Evolutionary conservation across 1,140 invertebrate species (phyloP), one percentile per base, ranked within the genome.

Genomic region (Meloidogyne floridensis): DNA sequence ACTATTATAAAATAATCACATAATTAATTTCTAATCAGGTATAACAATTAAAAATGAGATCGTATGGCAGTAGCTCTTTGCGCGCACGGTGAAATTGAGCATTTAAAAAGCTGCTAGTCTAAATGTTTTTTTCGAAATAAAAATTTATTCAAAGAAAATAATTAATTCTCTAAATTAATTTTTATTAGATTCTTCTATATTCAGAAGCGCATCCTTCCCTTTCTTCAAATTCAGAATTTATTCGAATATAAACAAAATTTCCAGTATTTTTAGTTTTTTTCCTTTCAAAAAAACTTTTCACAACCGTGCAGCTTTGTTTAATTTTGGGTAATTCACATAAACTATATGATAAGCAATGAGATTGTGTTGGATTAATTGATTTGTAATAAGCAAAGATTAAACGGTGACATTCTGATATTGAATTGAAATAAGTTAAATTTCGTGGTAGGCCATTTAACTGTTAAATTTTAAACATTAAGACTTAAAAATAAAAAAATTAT

Each of bases 311-410:
- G 0, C 43, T 42, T 42, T 32, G 9, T 10, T 77, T 72, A 2
- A 51, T 6, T 65, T 56, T 72, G 9, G 80, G 80, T 51, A 81
- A 72, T 15, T n/a, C 75, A 54, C 80, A 81, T 15, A 81, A 77
- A 43, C 59, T 77, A 77, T 81, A 81, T 15, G 80, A 81, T 10
- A 81, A 59, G n/a, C 80, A 81, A 13, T 59, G 32, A 6, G 75
- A 47, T 47, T 71, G 10, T n/a, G 42, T 51, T 5, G 77, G 77
- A 20, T 70, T 71, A 43, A 53, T 69, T 54, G 43, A 18, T 77
- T 81, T 81, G 59, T 81, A 81, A 72, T 75, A 81, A 32, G 32
- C 75, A 77, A 81, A 81, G 7, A 81, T 81, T 56, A 65, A 59
- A 15, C 51, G 75, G 56, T 81, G 80, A 51, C 80, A 81, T 47